Percentiles rank a stretch among this genome's conserved stretches.
These are phyloP conservation scores for Lepidurus couesii DNA, from an alignment of 1,140 invertebrate species.

Conservation along the genomic window DNA sequence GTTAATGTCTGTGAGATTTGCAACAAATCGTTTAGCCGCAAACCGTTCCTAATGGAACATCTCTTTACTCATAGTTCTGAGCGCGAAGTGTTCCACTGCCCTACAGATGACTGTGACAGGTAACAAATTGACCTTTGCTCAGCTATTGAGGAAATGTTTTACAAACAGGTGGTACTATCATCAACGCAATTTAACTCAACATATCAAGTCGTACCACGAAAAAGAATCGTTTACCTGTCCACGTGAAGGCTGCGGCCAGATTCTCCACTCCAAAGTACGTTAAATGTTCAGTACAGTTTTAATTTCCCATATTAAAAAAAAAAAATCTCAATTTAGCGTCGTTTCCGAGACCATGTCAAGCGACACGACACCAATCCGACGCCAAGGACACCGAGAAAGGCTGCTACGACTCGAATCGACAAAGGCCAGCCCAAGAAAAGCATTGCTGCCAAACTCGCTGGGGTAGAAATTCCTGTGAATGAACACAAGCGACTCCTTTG, in stretches of 20 bases:
- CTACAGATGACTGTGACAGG: slow-evolving; percentile 25
- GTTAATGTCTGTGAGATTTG: neutral
- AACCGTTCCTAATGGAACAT: slow-evolving; percentile 23
- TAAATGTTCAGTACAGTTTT: neutral
- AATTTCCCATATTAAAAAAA: neutral
- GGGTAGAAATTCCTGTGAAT: slow-evolving; percentile 1
- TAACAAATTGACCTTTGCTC: neutral
- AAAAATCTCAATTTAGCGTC: slow-evolving; percentile 2
- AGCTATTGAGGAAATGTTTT: neutral
- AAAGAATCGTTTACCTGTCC: slow-evolving; percentile 24
- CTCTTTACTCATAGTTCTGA: slow-evolving; percentile 17
- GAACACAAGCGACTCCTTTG: slow-evolving; percentile 14
- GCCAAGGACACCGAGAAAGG: neutral
- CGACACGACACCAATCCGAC: neutral
- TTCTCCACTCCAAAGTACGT: slow-evolving; percentile 27
- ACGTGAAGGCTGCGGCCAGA: slow-evolving; percentile 25
- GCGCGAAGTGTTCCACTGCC: slow-evolving; percentile 31
- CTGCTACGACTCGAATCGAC: neutral
- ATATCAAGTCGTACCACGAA: slow-evolving; percentile 25
- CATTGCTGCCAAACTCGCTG: slow-evolving; percentile 24
- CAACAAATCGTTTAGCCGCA: slow-evolving; percentile 23
- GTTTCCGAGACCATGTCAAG: slow-evolving; percentile 17
- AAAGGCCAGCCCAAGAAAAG: slow-evolving; percentile 23
- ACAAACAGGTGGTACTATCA: slow-evolving; percentile 28
- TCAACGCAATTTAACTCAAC: slow-evolving; percentile 20